A percentile compares a stretch with the other conserved stretches of the same genome.
These are phyloP conservation scores for Ormyrus pomaceus DNA, from an alignment of 2,888 invertebrate species.

Conservation along the genomic window DNA sequence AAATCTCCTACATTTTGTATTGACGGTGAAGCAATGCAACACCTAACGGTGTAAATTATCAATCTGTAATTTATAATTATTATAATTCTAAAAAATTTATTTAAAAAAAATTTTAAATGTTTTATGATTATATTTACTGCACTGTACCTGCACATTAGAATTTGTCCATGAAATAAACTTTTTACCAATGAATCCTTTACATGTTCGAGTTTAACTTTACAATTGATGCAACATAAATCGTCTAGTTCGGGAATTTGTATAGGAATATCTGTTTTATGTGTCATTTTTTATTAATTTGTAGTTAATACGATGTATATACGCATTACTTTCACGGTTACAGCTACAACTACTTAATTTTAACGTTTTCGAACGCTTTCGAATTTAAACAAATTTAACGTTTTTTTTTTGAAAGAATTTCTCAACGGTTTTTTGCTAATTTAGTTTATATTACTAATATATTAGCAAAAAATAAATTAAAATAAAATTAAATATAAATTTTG, in stretches of 20 bases:
- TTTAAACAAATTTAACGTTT: not conserved
- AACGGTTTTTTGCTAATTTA: too few relatives aligned
- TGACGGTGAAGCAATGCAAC: constrained; percentile 68
- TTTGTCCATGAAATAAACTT: constrained; percentile 67
- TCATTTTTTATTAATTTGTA: constrained; percentile 40
- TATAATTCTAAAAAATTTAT: constrained; percentile 3
- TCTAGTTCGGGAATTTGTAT: constrained; percentile 57
- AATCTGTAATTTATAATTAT: constrained; percentile 60
- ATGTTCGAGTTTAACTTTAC: constrained; percentile 62
- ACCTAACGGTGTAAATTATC: constrained; percentile 62
- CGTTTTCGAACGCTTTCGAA: constrained; percentile 16
- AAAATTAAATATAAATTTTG: too few relatives aligned
- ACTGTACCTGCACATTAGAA: constrained; percentile 69
- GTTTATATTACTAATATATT: too few relatives aligned
- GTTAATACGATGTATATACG: not conserved
- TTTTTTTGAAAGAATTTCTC: too few relatives aligned
- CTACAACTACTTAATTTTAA: not conserved
- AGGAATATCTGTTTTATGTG: constrained; percentile 47
- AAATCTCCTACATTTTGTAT: constrained; percentile 58
- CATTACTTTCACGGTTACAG: not conserved
- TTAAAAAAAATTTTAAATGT: constrained; percentile 7
- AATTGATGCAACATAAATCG: constrained; percentile 64
- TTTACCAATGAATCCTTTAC: constrained; percentile 65
- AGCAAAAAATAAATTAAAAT: too few relatives aligned
- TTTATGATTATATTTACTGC: not conserved